A percentile compares a stretch with the other conserved stretches of the same genome.
These are phyloP conservation scores for Papilio machaon DNA, from an alignment of 1,140 invertebrate genomes.

Conservation along the genomic window DNA sequence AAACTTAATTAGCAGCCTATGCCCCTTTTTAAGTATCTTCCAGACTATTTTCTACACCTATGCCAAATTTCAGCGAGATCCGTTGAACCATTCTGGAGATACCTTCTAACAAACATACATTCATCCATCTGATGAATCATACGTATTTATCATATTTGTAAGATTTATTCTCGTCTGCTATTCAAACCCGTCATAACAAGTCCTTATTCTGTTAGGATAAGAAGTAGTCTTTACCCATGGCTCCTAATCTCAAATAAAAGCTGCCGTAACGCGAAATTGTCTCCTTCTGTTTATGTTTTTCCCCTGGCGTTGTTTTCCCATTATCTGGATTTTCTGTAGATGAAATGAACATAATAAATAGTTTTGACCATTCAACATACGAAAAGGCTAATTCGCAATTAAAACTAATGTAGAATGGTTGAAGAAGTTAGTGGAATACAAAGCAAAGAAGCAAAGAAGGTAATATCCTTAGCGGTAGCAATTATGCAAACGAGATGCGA, in stretches of 20 bases:
- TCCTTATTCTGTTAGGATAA: neutral
- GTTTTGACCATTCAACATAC: constrained; percentile 39
- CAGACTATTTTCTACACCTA: no score
- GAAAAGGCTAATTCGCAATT: constrained; percentile 48
- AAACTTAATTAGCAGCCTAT: no score
- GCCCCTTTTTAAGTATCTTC: no score
- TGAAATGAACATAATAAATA: constrained; percentile 54
- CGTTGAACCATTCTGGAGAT: no score
- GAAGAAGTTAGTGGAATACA: constrained; percentile 70
- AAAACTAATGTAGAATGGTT: constrained; percentile 68
- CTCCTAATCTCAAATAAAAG: constrained; percentile 92
- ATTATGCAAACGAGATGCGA: constrained; percentile 80
- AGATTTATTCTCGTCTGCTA: no score
- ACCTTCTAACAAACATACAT: no score
- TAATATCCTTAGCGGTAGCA: constrained; percentile 69
- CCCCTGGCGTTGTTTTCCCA: constrained; percentile 60
- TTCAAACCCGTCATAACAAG: no score
- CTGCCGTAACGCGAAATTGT: constrained; percentile 84
- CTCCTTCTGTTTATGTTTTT: constrained; percentile 75
- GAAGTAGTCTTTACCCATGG: constrained; percentile 82
- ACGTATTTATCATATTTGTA: no score
- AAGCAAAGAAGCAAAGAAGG: constrained; percentile 75
- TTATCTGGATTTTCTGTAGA: constrained; percentile 60
- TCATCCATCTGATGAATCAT: no score
- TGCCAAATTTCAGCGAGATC: no score